These are phyloP conservation scores for Himantopus leucocephalus DNA, from an alignment of 2,113 vertebrate genomes.

Conservation along the genomic window DNA sequence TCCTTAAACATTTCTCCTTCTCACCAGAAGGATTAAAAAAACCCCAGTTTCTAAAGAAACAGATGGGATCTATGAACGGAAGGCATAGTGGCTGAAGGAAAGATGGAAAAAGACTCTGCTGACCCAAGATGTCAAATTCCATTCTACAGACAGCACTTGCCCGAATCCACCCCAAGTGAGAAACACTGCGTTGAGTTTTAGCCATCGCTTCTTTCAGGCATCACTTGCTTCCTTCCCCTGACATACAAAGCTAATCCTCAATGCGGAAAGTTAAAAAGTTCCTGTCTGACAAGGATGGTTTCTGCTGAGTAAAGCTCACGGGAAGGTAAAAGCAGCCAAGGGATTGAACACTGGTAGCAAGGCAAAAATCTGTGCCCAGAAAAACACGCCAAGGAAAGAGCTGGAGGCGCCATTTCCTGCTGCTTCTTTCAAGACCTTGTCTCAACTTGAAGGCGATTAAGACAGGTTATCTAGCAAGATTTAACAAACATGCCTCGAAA, in stretches of 20 bases:
- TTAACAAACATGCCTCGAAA: neutral
- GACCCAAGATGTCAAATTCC: neutral
- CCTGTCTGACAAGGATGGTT: neutral
- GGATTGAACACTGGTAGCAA: neutral
- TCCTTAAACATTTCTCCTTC: neutral
- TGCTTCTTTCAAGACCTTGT: neutral
- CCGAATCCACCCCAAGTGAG: neutral
- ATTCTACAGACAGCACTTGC: neutral
- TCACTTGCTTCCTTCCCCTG: neutral
- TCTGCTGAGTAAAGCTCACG: neutral
- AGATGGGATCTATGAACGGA: neutral
- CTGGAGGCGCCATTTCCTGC: neutral
- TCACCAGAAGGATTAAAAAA: neutral
- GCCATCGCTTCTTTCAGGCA: neutral
- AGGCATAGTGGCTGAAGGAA: neutral
- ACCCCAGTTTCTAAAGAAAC: neutral
- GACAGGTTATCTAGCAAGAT: neutral
- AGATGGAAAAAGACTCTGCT: neutral
- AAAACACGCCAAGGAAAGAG: neutral
- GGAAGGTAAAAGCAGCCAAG: neutral
- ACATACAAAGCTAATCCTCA: neutral
- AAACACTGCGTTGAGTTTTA: fast-evolving
- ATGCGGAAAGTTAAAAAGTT: fast-evolving
- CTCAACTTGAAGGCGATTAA: neutral
- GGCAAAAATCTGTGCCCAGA: neutral